A percentile compares a stretch with the other conserved stretches of the same genome.
Evolutionary conservation across 2,797 vertebrate species (phyloP).

Genomic region (Halcyon leucocephala): DNA sequence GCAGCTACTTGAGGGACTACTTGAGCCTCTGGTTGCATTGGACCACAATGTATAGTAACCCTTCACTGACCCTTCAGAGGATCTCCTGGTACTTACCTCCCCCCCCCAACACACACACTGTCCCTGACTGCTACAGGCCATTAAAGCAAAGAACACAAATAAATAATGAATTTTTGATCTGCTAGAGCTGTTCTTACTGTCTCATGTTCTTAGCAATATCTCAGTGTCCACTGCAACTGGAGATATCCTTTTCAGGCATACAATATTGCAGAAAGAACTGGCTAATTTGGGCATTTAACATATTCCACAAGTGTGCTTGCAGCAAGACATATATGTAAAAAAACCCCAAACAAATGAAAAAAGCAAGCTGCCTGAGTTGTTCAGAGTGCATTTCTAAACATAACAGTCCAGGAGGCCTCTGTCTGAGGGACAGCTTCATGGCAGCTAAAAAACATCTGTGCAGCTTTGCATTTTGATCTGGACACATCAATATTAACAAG

Average conservation of each 20-base stretch:
- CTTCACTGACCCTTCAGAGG: not conserved
- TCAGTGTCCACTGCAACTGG: not conserved
- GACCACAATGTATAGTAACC: not conserved
- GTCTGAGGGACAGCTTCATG: not conserved
- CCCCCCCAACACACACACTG: not conserved
- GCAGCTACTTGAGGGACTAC: constrained; percentile 31
- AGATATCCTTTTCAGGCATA: not conserved
- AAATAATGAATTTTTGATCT: not conserved
- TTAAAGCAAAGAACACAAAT: not conserved
- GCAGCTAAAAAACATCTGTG: not conserved
- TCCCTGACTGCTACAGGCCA: not conserved
- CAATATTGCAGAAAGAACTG: not conserved
- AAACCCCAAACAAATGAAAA: not conserved
- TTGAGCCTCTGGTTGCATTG: not conserved
- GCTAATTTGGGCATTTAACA: not conserved
- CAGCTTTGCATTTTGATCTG: not conserved
- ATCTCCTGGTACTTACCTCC: not conserved
- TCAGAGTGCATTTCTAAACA: not conserved
- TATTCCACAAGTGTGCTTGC: not conserved
- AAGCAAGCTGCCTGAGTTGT: not conserved
- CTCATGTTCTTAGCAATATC: not conserved
- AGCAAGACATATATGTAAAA: not conserved
- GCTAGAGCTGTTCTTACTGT: not conserved
- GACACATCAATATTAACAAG: not conserved
- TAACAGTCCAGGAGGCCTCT: not conserved